Evolutionary conservation across 2,797 vertebrate species (phyloP).

Genomic region (Danionella dracula): DNA sequence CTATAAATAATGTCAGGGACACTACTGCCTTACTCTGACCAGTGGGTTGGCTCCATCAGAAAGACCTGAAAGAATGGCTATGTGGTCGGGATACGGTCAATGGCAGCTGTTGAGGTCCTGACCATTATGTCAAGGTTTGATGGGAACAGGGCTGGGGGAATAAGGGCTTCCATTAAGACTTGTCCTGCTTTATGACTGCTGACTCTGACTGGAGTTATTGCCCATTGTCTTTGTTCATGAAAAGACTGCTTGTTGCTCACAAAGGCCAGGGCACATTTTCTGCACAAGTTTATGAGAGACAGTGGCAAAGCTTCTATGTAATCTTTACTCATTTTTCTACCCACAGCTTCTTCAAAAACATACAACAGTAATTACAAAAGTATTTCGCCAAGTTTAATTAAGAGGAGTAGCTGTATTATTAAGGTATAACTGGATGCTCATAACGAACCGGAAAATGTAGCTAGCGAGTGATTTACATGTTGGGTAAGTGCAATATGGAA

Average conservation of each 20-base stretch:
- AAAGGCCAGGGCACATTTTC: conserved; percentile 54
- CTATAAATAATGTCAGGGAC: conserved; percentile 54
- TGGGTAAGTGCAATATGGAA: no score
- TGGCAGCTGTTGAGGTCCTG: conserved; percentile 23
- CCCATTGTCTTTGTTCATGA: conserved; percentile 59
- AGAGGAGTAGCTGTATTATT: no score
- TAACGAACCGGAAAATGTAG: no score
- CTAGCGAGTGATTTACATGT: no score
- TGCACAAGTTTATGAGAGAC: conserved; percentile 49
- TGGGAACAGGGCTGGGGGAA: conserved; percentile 39
- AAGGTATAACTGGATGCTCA: no score
- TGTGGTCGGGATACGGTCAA: conserved; percentile 25
- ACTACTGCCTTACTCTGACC: conserved; percentile 47
- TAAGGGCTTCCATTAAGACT: conserved; percentile 67
- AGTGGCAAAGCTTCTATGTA: no score
- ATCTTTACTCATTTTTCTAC: no score
- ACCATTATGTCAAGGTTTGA: conserved; percentile 52
- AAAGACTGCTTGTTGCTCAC: conserved; percentile 64
- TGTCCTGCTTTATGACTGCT: conserved; percentile 54
- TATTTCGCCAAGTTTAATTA: no score
- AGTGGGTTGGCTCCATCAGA: conserved; percentile 60
- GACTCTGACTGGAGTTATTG: conserved; percentile 5
- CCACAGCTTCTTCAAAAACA: no score
- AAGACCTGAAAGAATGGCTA: conserved; percentile 61
- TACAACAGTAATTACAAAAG: no score